phyloP scores from a whole-genome alignment of 2,113 vertebrate genomes.

The Vombatus ursinus region DNA sequence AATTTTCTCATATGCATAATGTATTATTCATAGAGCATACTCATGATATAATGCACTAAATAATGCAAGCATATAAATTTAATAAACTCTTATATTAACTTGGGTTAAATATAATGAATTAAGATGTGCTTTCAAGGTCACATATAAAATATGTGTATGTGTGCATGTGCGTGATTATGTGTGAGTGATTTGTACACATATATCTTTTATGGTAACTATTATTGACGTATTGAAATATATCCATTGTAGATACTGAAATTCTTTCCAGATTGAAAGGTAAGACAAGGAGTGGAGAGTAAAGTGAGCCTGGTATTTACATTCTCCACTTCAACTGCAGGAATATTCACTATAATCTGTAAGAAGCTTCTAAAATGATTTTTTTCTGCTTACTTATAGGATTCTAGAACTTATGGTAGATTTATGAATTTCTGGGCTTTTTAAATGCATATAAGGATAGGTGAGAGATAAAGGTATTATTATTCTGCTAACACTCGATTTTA shows the following conservation, averaged over 20 bases:
- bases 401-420: not conserved
- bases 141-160: not conserved
- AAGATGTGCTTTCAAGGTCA: not conserved
- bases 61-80: conserved; percentile 39
- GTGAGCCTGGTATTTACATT: not conserved
- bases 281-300: not conserved
- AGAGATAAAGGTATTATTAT: conserved; percentile 25
- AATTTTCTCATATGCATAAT: conserved; percentile 49
- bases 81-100: conserved; percentile 17
- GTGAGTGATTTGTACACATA: not conserved
- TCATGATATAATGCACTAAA: conserved; percentile 50
- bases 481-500: conserved; percentile 26
- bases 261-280: conserved; percentile 13
- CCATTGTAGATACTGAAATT: conserved; percentile 26
- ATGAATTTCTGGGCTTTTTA: conserved; percentile 28
- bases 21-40: conserved; percentile 59
- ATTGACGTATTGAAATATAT: conserved; percentile 4
- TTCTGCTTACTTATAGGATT: conserved; percentile 13
- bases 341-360: not conserved
- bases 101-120: conserved; percentile 37
- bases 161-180: not conserved
- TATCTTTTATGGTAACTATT: not conserved
- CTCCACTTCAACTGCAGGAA: not conserved
- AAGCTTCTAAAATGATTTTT: conserved; percentile 16
- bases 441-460: conserved; percentile 7